phyloP scores from a whole-genome alignment of 2,113 vertebrate genomes.

The Clarias macrocephalus region DNA sequence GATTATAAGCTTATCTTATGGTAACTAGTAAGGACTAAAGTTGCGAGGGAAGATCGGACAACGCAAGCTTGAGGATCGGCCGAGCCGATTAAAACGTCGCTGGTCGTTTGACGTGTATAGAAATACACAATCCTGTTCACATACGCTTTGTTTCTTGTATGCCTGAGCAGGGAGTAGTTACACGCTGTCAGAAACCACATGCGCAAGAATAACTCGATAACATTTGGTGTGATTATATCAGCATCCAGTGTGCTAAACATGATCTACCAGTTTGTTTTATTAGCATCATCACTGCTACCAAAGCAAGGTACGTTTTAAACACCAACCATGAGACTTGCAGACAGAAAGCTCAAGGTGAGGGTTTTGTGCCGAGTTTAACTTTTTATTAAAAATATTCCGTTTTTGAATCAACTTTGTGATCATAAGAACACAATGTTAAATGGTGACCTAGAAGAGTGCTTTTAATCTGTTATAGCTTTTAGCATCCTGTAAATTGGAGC shows the following conservation, averaged over 20 bases:
- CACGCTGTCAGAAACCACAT: neutral
- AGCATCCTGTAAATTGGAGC: neutral
- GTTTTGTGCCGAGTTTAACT: neutral
- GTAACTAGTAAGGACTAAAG: neutral
- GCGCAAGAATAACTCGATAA: neutral
- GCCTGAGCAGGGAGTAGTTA: neutral
- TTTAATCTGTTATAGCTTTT: neutral
- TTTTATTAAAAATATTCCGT: neutral
- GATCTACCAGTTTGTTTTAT: neutral
- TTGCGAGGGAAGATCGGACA: neutral
- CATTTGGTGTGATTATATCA: neutral
- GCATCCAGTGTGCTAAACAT: neutral
- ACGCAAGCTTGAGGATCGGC: neutral
- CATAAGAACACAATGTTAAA: neutral
- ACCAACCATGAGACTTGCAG: neutral
- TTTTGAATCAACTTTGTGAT: neutral
- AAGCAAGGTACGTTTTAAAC: neutral
- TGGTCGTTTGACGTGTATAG: neutral
- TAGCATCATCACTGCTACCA: neutral
- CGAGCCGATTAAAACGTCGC: neutral
- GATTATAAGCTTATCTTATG: neutral
- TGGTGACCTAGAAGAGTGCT: neutral
- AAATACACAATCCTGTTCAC: neutral
- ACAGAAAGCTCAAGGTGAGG: neutral
- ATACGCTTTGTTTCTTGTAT: neutral